Evolutionary conservation across 2,113 vertebrate genomes (phyloP).

Genomic region (Circaetus gallicus): DNA sequence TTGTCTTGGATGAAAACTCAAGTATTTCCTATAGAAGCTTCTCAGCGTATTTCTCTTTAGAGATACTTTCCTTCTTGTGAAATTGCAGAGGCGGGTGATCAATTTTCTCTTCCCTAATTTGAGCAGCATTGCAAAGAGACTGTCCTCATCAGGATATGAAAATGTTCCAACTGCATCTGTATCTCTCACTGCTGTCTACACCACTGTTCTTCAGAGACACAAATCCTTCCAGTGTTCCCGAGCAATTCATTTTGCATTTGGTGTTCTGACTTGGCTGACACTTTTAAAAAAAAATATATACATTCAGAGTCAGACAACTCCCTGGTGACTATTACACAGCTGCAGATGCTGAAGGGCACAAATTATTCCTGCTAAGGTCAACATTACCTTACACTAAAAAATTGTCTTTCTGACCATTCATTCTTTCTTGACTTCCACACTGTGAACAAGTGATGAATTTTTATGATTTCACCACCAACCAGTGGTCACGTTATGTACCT

Average conservation of each 20-base stretch:
- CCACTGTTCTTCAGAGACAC: background rate
- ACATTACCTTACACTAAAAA: conserved; percentile 67
- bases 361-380: conserved; percentile 61
- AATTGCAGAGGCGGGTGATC: background rate
- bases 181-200: background rate
- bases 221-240: conserved; percentile 34
- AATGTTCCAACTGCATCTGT: background rate
- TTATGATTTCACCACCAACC: conserved; percentile 57
- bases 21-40: background rate
- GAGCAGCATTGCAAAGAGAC: background rate
- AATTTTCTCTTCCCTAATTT: background rate
- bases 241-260: conserved; percentile 49
- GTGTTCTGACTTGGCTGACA: conserved; percentile 49
- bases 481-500: background rate
- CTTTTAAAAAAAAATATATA: background rate
- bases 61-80: background rate
- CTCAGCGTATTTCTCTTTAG: background rate
- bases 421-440: conserved; percentile 36
- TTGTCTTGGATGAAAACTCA: background rate
- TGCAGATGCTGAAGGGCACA: conserved; percentile 67
- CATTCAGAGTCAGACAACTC: conserved; percentile 37
- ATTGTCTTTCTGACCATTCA: conserved; percentile 59
- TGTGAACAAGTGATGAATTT: conserved; percentile 51
- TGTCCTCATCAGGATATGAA: background rate
- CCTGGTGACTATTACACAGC: conserved; percentile 58